phyloP scores from a whole-genome alignment of 2,797 vertebrate genomes.

The Lerista edwardsae region DNA sequence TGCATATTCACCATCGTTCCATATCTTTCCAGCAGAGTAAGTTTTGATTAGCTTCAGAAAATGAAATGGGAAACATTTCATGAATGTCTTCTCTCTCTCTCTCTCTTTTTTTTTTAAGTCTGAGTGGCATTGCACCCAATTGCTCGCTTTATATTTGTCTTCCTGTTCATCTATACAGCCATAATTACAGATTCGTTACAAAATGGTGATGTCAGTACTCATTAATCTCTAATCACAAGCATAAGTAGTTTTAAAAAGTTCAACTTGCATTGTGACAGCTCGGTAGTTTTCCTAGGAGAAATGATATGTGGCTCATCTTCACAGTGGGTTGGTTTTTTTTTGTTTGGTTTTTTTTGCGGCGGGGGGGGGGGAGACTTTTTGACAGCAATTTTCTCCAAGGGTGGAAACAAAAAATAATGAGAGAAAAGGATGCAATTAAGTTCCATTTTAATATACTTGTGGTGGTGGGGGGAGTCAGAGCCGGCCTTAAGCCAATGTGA shows the following conservation, averaged over 20 bases:
- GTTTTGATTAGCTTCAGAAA: conserved; percentile 73
- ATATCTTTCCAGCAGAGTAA: conserved; percentile 72
- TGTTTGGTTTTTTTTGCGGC: conserved; percentile 44
- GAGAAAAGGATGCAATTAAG: neutral
- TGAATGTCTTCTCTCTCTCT: conserved; percentile 64
- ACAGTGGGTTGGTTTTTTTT: no score
- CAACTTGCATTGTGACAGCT: conserved; percentile 63
- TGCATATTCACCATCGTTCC: conserved; percentile 62
- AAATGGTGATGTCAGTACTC: conserved; percentile 81
- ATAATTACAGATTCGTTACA: conserved; percentile 81
- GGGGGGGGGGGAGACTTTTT: conserved; percentile 42
- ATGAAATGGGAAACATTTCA: conserved; percentile 76
- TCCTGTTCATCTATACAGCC: conserved; percentile 75
- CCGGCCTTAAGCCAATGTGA: no score
- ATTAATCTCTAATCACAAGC: conserved; percentile 80
- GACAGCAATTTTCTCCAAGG: conserved; percentile 51
- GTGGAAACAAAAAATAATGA: conserved; percentile 36
- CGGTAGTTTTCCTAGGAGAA: conserved; percentile 60
- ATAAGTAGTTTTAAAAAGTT: conserved; percentile 73
- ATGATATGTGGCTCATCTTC: conserved; percentile 59
- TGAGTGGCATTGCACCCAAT: conserved; percentile 76
- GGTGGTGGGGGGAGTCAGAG: no score
- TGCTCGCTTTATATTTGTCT: conserved; percentile 67
- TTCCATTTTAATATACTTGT: conserved; percentile 63
- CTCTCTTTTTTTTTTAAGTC: conserved; percentile 23